Base-by-base conservation (phyloP, 2,113 vertebrate species). In the Hemicordylus capensis region DNA sequence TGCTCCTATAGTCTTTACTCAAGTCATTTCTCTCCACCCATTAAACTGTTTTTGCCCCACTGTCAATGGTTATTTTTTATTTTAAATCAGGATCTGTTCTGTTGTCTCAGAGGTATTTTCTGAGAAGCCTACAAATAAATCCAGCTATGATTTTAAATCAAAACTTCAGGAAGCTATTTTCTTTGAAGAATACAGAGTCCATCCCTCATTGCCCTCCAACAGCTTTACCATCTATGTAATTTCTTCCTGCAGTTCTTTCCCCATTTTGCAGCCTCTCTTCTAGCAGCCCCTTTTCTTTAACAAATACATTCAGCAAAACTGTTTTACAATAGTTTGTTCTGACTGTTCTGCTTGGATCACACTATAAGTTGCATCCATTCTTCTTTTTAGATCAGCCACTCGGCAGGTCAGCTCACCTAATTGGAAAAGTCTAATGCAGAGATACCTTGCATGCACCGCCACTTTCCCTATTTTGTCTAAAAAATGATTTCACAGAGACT, bases 301-400 rank as follows among this genome's bases (percentile, higher is more conserved):
- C 81, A 85, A 92, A 93, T 51, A 17, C 75, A 87, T 89, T 91
- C 80, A 91, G 86, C 61, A 88, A 93, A 89, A 76, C 42, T 69
- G 80, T 91, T 69, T 87, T 89, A 88, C 12, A 84, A 79, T 87
- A 86, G 85, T 76, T 87, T 83, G 54, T 77, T 54, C 26, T 72
- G 58, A 77, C 15, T 72, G 14, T 85, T 87, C 79, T 91, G 39
- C 64, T 51, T 59, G 31, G 51, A 70, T 46, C 14, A 4, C 31
- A n/a, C 39, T 82, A 15, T 37, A 42, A 37, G 42, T 24, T 69
- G 42, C 82, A 86, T 85, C 63, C 67, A 83, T 90, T 92, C 89
- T 83, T 91, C 83, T 84, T 81, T 83, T 74, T 87, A 76, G 88
- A 90, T 70, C 72, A 59, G 63, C 24, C n/a, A 85, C 83, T 87